phyloP scores from a whole-genome alignment of 2,797 vertebrate genomes.

The Chaetophractus vellerosus region DNA sequence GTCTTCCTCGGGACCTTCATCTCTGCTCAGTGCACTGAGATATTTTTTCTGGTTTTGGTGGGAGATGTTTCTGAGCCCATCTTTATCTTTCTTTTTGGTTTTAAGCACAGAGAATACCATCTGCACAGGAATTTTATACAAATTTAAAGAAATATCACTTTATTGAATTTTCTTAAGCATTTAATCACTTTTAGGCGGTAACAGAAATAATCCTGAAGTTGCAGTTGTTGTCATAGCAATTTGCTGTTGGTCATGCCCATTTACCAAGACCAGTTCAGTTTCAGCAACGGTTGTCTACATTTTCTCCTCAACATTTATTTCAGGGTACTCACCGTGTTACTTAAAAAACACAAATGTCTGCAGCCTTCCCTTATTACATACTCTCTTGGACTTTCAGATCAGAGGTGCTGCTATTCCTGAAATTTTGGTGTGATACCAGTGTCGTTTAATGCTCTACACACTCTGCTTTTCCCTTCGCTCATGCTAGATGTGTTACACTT shows the following conservation, averaged over 20 bases:
- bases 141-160: conserved; percentile 6
- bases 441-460: background rate
- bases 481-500: background rate
- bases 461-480: background rate
- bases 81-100: background rate
- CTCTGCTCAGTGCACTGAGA: background rate
- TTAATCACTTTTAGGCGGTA: background rate
- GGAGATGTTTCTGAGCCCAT: background rate
- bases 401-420: background rate
- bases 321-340: background rate
- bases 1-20: background rate
- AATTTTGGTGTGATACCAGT: background rate
- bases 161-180: background rate
- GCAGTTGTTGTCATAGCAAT: background rate
- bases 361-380: background rate
- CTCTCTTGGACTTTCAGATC: background rate
- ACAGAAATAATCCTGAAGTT: background rate
- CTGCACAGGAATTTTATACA: background rate
- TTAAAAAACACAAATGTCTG: background rate
- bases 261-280: background rate
- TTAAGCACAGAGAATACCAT: background rate
- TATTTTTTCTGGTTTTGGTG: background rate
- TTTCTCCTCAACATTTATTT: conserved; percentile 35
- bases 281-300: background rate
- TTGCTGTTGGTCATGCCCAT: background rate